These are phyloP conservation scores for Littorina saxatilis DNA, from an alignment of 1,140 invertebrate genomes.

Conservation along the genomic window DNA sequence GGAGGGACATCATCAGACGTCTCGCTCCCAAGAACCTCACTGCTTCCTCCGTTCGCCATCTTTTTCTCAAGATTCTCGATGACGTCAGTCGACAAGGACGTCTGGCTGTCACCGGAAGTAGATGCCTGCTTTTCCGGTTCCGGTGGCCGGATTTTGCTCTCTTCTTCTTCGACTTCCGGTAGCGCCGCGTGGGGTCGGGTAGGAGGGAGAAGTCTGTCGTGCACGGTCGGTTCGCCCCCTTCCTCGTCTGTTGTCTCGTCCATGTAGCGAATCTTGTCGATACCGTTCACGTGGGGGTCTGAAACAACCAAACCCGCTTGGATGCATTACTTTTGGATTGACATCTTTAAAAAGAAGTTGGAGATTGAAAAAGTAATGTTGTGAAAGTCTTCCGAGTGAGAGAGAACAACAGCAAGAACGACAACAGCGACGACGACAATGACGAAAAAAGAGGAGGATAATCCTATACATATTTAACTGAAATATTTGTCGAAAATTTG, in stretches of 20 bases:
- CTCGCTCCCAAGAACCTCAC: background rate
- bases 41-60: background rate
- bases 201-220: constrained; percentile 24
- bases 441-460: background rate
- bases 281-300: constrained; percentile 40
- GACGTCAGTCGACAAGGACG: constrained; percentile 28
- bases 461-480: too few species aligned
- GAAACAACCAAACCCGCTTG: too few species aligned
- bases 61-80: constrained; percentile 33
- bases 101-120: constrained; percentile 14
- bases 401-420: too few species aligned
- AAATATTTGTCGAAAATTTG: too few species aligned
- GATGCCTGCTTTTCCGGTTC: constrained; percentile 18
- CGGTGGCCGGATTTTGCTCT: background rate
- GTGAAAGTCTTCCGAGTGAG: too few species aligned
- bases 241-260: constrained; percentile 44
- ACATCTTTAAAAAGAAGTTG: too few species aligned
- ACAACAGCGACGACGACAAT: too few species aligned
- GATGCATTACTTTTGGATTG: too few species aligned
- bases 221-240: constrained; percentile 17
- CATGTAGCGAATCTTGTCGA: constrained; percentile 44
- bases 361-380: too few species aligned
- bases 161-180: constrained; percentile 32
- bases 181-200: background rate
- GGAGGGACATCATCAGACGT: too few species aligned